Conservation (phyloP, 2,888 invertebrate species). For the Clanis bilineata region DNA sequence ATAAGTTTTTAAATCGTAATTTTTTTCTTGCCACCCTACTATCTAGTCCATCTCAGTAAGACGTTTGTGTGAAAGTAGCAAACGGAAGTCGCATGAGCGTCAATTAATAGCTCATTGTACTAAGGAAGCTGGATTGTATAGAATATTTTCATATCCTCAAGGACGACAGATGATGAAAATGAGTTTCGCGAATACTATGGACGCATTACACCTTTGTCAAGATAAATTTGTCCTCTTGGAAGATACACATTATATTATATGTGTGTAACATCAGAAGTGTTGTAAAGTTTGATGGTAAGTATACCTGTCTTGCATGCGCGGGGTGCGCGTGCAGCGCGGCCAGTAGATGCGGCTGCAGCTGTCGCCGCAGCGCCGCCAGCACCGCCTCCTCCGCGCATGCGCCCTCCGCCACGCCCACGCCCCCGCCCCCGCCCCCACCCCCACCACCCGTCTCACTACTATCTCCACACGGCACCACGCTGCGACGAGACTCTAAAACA, state of each 20-base stretch:
- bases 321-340: constrained; percentile 74
- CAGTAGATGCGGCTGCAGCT: constrained; percentile 86
- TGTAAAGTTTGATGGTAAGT: not conserved
- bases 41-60: too few species aligned
- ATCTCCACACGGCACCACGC: constrained; percentile 42
- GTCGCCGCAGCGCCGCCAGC: constrained; percentile 85
- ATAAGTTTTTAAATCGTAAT: too few species aligned
- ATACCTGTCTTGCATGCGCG: constrained; percentile 41
- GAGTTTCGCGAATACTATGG: too few species aligned
- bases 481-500: constrained; percentile 58
- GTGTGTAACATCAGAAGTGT: not conserved
- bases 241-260: not conserved
- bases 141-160: too few species aligned
- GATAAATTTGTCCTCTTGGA: too few species aligned
- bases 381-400: constrained; percentile 83
- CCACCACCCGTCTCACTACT: constrained; percentile 29
- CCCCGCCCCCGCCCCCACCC: constrained; percentile 35
- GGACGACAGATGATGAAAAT: too few species aligned
- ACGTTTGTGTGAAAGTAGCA: too few species aligned
- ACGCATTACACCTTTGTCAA: too few species aligned
- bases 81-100: too few species aligned
- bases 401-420: constrained; percentile 24
- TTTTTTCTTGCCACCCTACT: too few species aligned
- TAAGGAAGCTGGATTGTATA: too few species aligned
- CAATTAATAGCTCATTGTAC: too few species aligned